Conservation (phyloP, 2,888 invertebrate genomes). For the Eupithecia centaureata region DNA sequence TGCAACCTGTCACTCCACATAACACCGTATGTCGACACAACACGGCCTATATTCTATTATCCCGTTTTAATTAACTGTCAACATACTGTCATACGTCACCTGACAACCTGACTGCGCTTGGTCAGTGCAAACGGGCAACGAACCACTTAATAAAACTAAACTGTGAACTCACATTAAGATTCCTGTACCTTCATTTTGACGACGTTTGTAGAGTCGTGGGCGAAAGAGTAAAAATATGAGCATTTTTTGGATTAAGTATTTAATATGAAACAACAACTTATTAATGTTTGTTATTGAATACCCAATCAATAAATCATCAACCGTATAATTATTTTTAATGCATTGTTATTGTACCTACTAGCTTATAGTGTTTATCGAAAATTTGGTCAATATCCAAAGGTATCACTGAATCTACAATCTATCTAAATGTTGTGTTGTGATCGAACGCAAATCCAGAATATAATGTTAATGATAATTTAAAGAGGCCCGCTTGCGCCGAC, state of each 20-base stretch:
- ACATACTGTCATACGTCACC: conserved; percentile 15
- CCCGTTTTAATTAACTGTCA: conserved; percentile 26
- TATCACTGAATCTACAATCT: neutral
- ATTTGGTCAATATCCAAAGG: neutral
- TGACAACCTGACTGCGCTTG: conserved; percentile 19
- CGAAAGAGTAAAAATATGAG: neutral
- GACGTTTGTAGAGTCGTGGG: neutral
- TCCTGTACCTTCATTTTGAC: neutral
- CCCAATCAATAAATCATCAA: too few species aligned
- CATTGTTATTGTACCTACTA: too few species aligned
- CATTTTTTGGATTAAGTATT: too few species aligned
- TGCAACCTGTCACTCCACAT: conserved; percentile 13
- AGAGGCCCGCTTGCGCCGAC: neutral
- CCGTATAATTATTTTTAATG: too few species aligned
- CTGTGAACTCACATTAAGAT: neutral
- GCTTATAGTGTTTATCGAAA: neutral
- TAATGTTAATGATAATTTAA: neutral
- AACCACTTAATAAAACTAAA: neutral
- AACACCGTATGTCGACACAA: conserved; percentile 12
- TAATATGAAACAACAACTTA: too few species aligned
- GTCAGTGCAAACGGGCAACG: conserved; percentile 4
- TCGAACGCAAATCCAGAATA: neutral
- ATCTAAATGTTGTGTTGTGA: too few species aligned
- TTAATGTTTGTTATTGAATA: too few species aligned
- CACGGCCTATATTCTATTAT: conserved; percentile 24